Base-by-base conservation (phyloP, 2,888 invertebrate genomes). In the Hydroisotoma schaefferi region DNA sequence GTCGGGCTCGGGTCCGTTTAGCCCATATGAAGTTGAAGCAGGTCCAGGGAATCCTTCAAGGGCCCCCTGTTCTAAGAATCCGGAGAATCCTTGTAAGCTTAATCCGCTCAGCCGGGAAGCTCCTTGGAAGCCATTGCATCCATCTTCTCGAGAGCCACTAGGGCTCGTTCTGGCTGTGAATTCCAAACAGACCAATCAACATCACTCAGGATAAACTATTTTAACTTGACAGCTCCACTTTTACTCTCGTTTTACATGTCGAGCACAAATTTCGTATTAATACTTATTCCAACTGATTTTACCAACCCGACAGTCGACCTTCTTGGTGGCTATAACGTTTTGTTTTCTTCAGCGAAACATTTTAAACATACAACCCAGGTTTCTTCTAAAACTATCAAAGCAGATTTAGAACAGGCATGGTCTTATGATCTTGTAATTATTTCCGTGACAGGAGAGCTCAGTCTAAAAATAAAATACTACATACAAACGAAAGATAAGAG, bases 91-190 rank as follows among this genome's bases (percentile, higher is more conserved):
- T 61, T 68, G 69, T 49, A 70, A 69, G 61, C 73, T 72, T 55
- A 72, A 59, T 38, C 72, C 73, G 61, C 69, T 71, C 48, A 68
- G 46, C 10, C 72, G 69, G 60, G 74, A 69, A 60, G 72, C 68
- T 65, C 71, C 71, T 61, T 71, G 70, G 60, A 72, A 69, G 10
- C 73, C 73, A 59, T 73, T 73, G 61, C 71, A 71, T 29, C 67
- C 71, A 37, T 71, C 71, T 48, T 71, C 71, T 55, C 71, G 48
- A 20, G 69, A 68, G 38, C 67, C 63, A 54, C 61, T 68, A 28
- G 71, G 71, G 61, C 67, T 68, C 27, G 57, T 60, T 37, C 66
- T 55, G 26, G 63, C 66, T 67, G 33, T 12, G 28, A 52, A 37
- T 52, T 6, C 20, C 20, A 52, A 28, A 52, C 4, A 52, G 20